These are phyloP conservation scores for Gnathonemus echidnorhynchus DNA, from an alignment of 2,113 vertebrate genomes.

Conservation along the genomic window DNA sequence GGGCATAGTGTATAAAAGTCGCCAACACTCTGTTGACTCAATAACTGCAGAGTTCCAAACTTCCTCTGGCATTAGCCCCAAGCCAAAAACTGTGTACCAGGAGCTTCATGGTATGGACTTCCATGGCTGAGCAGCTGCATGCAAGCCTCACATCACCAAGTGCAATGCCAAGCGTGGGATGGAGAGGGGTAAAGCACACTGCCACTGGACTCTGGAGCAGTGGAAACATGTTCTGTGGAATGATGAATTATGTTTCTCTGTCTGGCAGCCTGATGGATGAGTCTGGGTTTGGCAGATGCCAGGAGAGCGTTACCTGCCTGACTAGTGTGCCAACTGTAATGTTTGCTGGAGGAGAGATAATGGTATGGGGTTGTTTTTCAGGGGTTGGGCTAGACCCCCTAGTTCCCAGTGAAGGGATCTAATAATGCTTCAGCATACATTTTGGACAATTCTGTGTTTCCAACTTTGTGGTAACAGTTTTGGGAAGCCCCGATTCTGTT, in stretches of 20 bases:
- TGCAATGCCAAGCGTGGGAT: background rate
- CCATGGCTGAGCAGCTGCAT: background rate
- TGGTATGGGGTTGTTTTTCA: background rate
- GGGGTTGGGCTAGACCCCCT: background rate
- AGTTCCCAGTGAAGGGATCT: background rate
- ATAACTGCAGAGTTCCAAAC: background rate
- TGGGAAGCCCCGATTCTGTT: background rate
- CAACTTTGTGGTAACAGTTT: background rate
- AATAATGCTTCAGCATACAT: background rate
- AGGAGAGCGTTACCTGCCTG: background rate
- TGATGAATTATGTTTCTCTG: background rate
- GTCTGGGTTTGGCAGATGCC: background rate
- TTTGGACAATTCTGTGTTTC: background rate
- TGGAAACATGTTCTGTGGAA: background rate
- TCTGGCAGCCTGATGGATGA: background rate
- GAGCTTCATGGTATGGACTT: background rate
- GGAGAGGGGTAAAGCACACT: background rate
- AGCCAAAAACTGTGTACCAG: background rate
- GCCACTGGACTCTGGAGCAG: background rate
- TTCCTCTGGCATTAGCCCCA: background rate
- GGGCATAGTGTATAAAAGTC: background rate
- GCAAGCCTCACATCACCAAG: background rate
- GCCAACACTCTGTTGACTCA: background rate
- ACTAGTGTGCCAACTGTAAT: background rate
- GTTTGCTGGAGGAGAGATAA: background rate